A percentile compares a stretch with the other conserved stretches of the same genome.
These are phyloP conservation scores for Nephrotoma guestfalica DNA, from an alignment of 2,888 invertebrate genomes.

Conservation along the genomic window DNA sequence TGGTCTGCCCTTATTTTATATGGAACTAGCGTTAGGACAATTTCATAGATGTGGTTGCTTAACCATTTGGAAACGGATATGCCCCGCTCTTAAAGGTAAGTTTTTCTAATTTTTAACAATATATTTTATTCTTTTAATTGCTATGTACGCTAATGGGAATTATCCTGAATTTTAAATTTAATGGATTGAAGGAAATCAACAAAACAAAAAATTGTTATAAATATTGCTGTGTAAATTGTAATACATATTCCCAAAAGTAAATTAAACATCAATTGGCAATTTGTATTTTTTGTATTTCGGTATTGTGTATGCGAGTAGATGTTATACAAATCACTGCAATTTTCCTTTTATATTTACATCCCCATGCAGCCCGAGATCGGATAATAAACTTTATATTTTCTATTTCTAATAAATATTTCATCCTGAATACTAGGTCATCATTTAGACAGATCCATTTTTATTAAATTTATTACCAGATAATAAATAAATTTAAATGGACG, in stretches of 20 bases:
- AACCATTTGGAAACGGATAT: conserved; percentile 84
- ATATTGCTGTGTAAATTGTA: background rate
- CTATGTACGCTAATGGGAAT: background rate
- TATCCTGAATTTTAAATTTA: background rate
- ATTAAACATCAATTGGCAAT: background rate
- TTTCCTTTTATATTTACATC: background rate
- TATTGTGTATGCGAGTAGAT: background rate
- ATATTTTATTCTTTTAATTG: background rate
- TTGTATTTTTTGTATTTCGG: background rate
- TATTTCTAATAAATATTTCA: background rate
- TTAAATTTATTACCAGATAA: background rate
- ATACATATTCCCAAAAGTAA: background rate
- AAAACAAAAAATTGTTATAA: background rate
- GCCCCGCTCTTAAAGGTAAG: conserved; percentile 82
- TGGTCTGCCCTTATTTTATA: conserved; percentile 85
- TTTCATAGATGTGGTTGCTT: conserved; percentile 86
- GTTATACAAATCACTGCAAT: background rate
- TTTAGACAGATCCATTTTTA: background rate
- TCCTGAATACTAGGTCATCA: background rate
- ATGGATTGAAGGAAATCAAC: background rate
- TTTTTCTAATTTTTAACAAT: background rate
- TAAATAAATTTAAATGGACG: background rate
- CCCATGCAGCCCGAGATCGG: background rate
- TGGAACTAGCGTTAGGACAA: conserved; percentile 90
- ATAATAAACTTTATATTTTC: background rate